phyloP scores from a whole-genome alignment of 1,140 invertebrate species.

The Euura saliciscinereae region DNA sequence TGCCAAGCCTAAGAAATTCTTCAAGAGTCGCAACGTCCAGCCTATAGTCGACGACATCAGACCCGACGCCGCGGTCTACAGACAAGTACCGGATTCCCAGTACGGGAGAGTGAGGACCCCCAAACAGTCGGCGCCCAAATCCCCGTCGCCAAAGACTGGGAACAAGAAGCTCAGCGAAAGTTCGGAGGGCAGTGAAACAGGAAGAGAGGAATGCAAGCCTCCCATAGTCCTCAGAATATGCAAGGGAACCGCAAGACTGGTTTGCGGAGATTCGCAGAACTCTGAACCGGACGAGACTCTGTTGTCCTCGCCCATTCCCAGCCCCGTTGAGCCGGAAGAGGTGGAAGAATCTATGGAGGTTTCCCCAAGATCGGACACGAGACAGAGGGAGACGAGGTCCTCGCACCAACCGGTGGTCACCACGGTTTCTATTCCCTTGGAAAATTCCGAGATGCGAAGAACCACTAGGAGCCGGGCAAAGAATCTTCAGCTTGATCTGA shows the following conservation, averaged over 20 bases:
- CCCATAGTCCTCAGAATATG: constrained; percentile 73
- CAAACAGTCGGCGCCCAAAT: constrained; percentile 30
- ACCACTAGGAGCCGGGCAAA: constrained; percentile 55
- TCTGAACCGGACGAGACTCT: constrained; percentile 43
- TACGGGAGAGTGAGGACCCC: constrained; percentile 39
- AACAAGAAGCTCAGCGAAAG: constrained; percentile 37
- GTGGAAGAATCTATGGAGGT: constrained; percentile 33
- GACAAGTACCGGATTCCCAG: constrained; percentile 53
- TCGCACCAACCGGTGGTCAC: constrained; percentile 41
- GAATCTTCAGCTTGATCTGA: constrained; percentile 45
- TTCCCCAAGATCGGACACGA: constrained; percentile 30
- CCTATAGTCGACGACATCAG: constrained; percentile 52
- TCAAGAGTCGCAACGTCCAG: constrained; percentile 81
- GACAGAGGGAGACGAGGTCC: constrained; percentile 25
- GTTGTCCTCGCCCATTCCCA: constrained; percentile 45
- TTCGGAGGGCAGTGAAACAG: constrained; percentile 26
- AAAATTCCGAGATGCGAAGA: constrained; percentile 50
- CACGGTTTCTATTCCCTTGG: constrained; percentile 50
- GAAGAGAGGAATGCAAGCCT: constrained; percentile 62
- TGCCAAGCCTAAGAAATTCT: constrained; percentile 85
- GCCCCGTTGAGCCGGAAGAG: constrained; percentile 41
- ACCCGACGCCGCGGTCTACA: constrained; percentile 60
- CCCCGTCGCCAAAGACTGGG: constrained; percentile 25
- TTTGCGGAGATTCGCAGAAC: constrained; percentile 50
- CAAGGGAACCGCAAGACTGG: constrained; percentile 66